Conservation (phyloP, 2,797 vertebrate species). For the Paguma larvata region DNA sequence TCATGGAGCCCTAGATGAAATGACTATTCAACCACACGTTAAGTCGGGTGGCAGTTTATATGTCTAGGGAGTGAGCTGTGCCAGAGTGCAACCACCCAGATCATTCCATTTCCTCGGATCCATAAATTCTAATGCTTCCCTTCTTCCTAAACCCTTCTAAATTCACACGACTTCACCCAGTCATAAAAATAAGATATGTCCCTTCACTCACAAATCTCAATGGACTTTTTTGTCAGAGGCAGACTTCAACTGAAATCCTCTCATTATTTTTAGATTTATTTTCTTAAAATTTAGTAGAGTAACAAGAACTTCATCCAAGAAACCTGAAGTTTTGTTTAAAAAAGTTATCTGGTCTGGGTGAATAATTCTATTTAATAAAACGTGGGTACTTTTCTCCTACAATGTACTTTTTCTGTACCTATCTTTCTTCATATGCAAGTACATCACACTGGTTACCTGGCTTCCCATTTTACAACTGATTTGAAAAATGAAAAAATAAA, state of each 20-base stretch:
- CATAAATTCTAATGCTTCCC: neutral
- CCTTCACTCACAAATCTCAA: neutral
- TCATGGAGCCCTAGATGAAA: neutral
- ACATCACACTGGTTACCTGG: neutral
- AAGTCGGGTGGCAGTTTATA: neutral
- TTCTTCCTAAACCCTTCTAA: neutral
- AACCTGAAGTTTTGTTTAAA: neutral
- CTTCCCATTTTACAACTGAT: neutral
- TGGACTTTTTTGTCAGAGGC: neutral
- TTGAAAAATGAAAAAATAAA: neutral
- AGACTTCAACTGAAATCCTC: neutral
- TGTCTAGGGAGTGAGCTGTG: neutral
- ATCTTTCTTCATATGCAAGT: neutral
- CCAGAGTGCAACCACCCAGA: neutral
- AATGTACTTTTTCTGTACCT: neutral
- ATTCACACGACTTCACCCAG: neutral
- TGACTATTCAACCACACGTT: neutral
- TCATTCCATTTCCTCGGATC: neutral
- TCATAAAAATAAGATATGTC: neutral
- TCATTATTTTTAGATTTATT: neutral
- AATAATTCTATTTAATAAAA: slow-evolving; percentile 21
- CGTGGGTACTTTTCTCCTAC: neutral
- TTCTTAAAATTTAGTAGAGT: neutral
- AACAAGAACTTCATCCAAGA: slow-evolving; percentile 8
- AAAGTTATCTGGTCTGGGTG: neutral